Conservation (phyloP, 2,113 vertebrate genomes). For the Corythornis cristatus region DNA sequence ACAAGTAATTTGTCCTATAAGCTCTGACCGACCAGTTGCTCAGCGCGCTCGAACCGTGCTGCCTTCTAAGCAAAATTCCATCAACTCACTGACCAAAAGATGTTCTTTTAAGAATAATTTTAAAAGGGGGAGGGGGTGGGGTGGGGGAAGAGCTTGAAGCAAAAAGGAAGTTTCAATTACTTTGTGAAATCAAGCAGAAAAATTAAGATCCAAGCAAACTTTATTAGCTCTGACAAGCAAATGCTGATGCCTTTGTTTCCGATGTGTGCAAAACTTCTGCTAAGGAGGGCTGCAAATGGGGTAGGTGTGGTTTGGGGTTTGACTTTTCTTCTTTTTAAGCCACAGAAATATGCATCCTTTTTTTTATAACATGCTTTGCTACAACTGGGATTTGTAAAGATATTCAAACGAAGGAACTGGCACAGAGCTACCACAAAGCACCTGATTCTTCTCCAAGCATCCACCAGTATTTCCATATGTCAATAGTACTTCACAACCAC, state of each 20-base stretch:
- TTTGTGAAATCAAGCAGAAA: slow-evolving; percentile 83
- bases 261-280: background rate
- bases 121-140: background rate
- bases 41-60: background rate
- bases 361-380: background rate
- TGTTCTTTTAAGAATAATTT: slow-evolving; percentile 68
- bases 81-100: slow-evolving; percentile 74
- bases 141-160: background rate
- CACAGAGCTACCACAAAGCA: slow-evolving; percentile 9
- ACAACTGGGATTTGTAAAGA: background rate
- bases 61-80: slow-evolving; percentile 69
- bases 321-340: background rate
- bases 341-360: background rate
- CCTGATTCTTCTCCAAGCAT: background rate
- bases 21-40: slow-evolving; percentile 34
- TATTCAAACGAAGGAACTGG: background rate
- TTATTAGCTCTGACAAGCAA: slow-evolving; percentile 83
- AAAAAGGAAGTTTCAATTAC: slow-evolving; percentile 85
- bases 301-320: background rate
- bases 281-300: background rate
- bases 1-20: slow-evolving; percentile 41
- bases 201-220: slow-evolving; percentile 83
- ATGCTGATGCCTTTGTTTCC: slow-evolving; percentile 72
- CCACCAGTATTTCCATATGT: slow-evolving; percentile 2
- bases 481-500: background rate